Evolutionary conservation across 1,140 invertebrate species (phyloP).

Genomic region (Sinella curviseta): DNA sequence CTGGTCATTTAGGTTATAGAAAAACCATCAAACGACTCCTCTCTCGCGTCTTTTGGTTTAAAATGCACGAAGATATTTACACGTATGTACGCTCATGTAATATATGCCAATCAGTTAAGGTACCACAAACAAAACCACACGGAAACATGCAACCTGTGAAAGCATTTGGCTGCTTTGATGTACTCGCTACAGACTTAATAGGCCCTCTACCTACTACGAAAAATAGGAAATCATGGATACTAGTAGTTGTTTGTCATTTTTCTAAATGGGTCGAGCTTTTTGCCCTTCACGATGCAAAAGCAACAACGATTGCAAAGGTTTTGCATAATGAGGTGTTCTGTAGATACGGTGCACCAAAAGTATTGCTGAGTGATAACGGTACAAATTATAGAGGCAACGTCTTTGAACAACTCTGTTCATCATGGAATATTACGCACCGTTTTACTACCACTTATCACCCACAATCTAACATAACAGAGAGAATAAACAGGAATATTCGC

Average conservation of each 20-base stretch:
- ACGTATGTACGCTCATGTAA: slow-evolving; percentile 10
- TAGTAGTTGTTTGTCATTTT: slow-evolving; percentile 48
- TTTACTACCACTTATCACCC: slow-evolving; percentile 53
- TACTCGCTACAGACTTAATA: slow-evolving; percentile 45
- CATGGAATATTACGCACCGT: slow-evolving; percentile 21
- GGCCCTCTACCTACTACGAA: slow-evolving; percentile 44
- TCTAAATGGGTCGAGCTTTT: slow-evolving; percentile 49
- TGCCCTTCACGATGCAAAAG: slow-evolving; percentile 34
- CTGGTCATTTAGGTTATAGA: slow-evolving; percentile 30
- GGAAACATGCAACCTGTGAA: not conserved
- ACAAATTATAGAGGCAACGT: no score
- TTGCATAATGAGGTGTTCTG: slow-evolving; percentile 45
- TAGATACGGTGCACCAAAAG: slow-evolving; percentile 46
- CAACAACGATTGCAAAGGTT: slow-evolving; percentile 30
- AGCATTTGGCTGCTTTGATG: slow-evolving; percentile 42
- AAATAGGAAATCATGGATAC: slow-evolving; percentile 35
- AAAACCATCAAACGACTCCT: slow-evolving; percentile 20
- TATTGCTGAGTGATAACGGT: slow-evolving; percentile 27
- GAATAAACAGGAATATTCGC: slow-evolving; percentile 56
- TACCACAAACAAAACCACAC: not conserved
- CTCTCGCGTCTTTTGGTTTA: slow-evolving; percentile 14
- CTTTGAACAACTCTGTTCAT: no score
- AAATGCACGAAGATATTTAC: slow-evolving; percentile 33
- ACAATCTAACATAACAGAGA: slow-evolving; percentile 54
- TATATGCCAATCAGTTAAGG: slow-evolving; percentile 25